Evolutionary conservation across 2,888 invertebrate species (phyloP).

Genomic region (Trypoxylon attenuatum): DNA sequence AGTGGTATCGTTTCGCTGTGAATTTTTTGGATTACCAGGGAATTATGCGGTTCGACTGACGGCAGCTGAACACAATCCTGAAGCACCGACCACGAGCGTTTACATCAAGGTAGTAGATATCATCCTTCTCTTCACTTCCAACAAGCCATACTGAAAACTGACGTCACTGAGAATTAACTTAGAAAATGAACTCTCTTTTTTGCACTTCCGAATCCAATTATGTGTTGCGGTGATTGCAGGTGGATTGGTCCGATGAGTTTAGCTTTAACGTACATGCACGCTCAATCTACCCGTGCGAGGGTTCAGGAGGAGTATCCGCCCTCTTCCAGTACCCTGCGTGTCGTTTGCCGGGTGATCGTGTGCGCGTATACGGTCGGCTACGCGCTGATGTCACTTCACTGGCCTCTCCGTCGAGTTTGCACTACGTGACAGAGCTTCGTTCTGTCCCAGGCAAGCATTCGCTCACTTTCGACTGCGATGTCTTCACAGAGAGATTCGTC

Average conservation of each 20-base stretch:
- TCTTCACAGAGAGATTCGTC: constrained; percentile 88
- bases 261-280: constrained; percentile 89
- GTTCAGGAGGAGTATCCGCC: constrained; percentile 83
- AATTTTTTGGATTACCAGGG: constrained; percentile 88
- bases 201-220: background rate
- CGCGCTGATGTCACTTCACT: constrained; percentile 82
- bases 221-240: constrained; percentile 74
- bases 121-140: too few species aligned
- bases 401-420: constrained; percentile 80
- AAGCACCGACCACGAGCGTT: constrained; percentile 80
- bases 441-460: constrained; percentile 85
- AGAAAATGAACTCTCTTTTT: background rate
- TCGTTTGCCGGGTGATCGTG: constrained; percentile 85
- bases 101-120: constrained; percentile 83
- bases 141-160: too few species aligned
- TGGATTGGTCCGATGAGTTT: constrained; percentile 90
- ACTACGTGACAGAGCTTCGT: constrained; percentile 81
- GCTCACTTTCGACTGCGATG: constrained; percentile 85
- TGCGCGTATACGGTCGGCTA: constrained; percentile 86
- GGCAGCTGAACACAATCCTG: constrained; percentile 80
- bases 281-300: constrained; percentile 89
- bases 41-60: constrained; percentile 86
- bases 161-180: background rate
- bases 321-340: constrained; percentile 91
- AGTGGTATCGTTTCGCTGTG: constrained; percentile 82